These are phyloP conservation scores for Hyposoter didymator DNA, from an alignment of 2,888 invertebrate species.

Conservation along the genomic window DNA sequence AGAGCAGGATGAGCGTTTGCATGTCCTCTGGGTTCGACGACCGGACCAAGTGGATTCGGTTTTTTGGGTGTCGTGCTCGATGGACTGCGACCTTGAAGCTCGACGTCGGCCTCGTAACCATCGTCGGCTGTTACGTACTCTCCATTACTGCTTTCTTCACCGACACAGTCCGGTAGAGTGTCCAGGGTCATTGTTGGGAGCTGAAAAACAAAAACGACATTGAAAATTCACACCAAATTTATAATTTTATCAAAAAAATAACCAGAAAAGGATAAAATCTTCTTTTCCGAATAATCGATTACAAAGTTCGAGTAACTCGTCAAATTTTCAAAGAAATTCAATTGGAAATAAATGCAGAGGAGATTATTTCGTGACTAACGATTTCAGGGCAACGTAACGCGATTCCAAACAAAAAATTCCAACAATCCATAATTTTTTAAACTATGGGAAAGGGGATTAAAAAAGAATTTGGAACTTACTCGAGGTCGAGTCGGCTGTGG, in stretches of 20 bases:
- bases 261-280: too few relatives aligned
- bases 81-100: slow-evolving; percentile 83
- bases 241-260: background rate
- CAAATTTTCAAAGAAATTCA: background rate
- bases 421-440: background rate
- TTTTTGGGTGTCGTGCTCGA: slow-evolving; percentile 72
- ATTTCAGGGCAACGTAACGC: background rate
- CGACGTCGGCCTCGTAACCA: slow-evolving; percentile 89
- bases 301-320: background rate
- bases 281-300: background rate
- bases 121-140: slow-evolving; percentile 86
- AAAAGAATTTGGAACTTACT: slow-evolving; percentile 79
- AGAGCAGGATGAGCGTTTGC: slow-evolving; percentile 87
- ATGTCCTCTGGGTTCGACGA: slow-evolving; percentile 80
- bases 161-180: slow-evolving; percentile 77
- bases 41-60: slow-evolving; percentile 74
- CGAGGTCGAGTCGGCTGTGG: slow-evolving; percentile 85
- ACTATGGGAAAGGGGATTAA: background rate
- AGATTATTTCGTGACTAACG: background rate
- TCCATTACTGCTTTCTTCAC: slow-evolving; percentile 81
- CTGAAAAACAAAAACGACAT: slow-evolving; percentile 68
- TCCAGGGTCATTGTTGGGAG: slow-evolving; percentile 81
- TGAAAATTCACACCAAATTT: background rate
- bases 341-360: background rate
- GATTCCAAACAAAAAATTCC: background rate